These are phyloP conservation scores for Apamea sordens DNA, from an alignment of 2,888 invertebrate genomes.

Conservation along the genomic window DNA sequence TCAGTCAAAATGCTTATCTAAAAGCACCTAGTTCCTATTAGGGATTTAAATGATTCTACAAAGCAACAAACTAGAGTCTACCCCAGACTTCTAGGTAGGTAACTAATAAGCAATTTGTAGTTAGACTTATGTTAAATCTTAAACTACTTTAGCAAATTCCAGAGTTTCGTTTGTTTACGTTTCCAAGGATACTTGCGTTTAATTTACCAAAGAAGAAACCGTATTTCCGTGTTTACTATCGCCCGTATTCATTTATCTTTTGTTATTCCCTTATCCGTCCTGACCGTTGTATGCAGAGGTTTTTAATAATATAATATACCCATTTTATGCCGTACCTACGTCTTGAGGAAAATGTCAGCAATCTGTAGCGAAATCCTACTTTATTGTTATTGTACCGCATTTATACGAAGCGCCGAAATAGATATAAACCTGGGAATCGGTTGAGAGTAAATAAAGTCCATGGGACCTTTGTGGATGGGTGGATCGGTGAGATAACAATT, in stretches of 20 bases:
- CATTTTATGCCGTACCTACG: conserved; percentile 82
- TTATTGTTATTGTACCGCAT: conserved; percentile 88
- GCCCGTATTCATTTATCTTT: conserved; percentile 67
- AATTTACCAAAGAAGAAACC: conserved; percentile 50
- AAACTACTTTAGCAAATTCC: conserved; percentile 23
- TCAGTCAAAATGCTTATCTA: not conserved
- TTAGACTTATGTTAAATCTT: conserved; percentile 24
- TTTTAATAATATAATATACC: conserved; percentile 85
- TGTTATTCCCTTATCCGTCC: conserved; percentile 68
- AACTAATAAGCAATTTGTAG: conserved; percentile 30
- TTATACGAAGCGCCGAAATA: conserved; percentile 84
- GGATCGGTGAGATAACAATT: conserved; percentile 84
- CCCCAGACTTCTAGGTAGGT: not conserved
- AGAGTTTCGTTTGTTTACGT: conserved; percentile 44
- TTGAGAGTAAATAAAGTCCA: conserved; percentile 85
- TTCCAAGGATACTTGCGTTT: conserved; percentile 40
- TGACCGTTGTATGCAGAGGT: conserved; percentile 82
- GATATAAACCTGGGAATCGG: conserved; percentile 86
- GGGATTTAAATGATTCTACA: not conserved
- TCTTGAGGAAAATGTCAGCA: conserved; percentile 87
- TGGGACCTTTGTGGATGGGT: conserved; percentile 76
- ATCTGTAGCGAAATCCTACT: conserved; percentile 86
- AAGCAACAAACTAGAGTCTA: not conserved
- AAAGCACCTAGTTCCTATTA: not conserved
- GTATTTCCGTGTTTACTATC: conserved; percentile 60